Conservation (phyloP, 1,140 invertebrate genomes). For the Hesperophylax magnus region DNA sequence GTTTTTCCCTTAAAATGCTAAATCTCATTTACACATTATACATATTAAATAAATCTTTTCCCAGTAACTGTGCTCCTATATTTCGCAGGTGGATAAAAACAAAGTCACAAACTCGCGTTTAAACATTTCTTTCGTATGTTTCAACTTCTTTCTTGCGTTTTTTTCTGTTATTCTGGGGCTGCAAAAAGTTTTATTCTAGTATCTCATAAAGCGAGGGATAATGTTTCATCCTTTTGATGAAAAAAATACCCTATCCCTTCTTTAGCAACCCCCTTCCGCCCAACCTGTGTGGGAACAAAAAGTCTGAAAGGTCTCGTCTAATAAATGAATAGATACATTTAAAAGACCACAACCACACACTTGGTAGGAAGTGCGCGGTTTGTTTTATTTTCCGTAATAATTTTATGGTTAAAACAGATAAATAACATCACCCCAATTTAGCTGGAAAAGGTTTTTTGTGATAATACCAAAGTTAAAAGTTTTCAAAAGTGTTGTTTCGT, state of each 20-base stretch:
- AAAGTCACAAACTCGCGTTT: constrained; percentile 20
- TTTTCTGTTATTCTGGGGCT: constrained; percentile 39
- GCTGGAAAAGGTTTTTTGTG: too few species aligned
- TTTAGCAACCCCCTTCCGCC: neutral
- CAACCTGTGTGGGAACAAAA: constrained; percentile 9
- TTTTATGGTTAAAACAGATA: too few species aligned
- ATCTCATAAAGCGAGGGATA: constrained; percentile 53
- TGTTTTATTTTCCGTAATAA: neutral
- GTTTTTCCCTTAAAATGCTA: too few species aligned
- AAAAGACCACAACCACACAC: constrained; percentile 4
- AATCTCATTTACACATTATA: too few species aligned
- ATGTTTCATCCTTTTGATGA: constrained; percentile 49
- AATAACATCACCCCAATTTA: too few species aligned
- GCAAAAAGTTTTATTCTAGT: constrained; percentile 53
- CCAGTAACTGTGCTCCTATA: too few species aligned
- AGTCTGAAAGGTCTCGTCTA: neutral
- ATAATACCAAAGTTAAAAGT: too few species aligned
- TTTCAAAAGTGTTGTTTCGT: too few species aligned
- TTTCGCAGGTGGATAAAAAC: too few species aligned
- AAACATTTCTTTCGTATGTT: constrained; percentile 40
- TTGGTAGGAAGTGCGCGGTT: neutral
- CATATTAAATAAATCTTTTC: too few species aligned
- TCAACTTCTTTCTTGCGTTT: constrained; percentile 36
- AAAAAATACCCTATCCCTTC: constrained; percentile 44
- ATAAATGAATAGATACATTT: constrained; percentile 10